Evolutionary conservation across 2,888 invertebrate genomes (phyloP).

Genomic region (Parthenolecanium corni): DNA sequence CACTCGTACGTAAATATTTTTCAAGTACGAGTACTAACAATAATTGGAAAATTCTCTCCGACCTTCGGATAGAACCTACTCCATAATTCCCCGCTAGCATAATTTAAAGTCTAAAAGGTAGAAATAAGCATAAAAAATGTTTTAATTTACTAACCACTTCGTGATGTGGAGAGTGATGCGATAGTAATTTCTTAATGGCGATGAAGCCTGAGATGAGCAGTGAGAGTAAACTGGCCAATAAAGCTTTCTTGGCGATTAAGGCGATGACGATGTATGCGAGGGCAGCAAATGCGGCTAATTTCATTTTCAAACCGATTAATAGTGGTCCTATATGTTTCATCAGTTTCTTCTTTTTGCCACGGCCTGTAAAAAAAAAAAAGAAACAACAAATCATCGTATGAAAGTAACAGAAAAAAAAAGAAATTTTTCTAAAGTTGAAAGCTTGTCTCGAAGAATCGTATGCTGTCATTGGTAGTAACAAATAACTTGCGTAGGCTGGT

Average conservation of each 20-base stretch:
- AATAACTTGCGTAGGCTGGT: no score
- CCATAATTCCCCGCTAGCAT: no score
- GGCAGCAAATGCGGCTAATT: constrained; percentile 45
- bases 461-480: no score
- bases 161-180: constrained; percentile 33
- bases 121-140: no score
- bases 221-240: constrained; percentile 48
- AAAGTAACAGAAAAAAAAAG: no score
- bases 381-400: not conserved
- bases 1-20: no score
- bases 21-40: no score
- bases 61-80: not conserved
- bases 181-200: constrained; percentile 35
- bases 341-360: constrained; percentile 48
- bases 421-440: no score
- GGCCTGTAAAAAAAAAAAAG: constrained; percentile 38
- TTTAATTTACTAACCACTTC: constrained; percentile 33
- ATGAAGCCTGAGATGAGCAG: constrained; percentile 48
- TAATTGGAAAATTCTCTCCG: not conserved
- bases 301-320: constrained; percentile 48
- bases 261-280: constrained; percentile 48
- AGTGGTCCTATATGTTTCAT: constrained; percentile 47
- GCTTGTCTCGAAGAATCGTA: no score
- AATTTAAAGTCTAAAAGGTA: no score
- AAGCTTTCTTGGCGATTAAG: constrained; percentile 52